Percentiles rank a stretch among this genome's conserved stretches.
These are phyloP conservation scores for Serripes groenlandicus DNA, from an alignment of 2,888 invertebrate species.

Conservation along the genomic window DNA sequence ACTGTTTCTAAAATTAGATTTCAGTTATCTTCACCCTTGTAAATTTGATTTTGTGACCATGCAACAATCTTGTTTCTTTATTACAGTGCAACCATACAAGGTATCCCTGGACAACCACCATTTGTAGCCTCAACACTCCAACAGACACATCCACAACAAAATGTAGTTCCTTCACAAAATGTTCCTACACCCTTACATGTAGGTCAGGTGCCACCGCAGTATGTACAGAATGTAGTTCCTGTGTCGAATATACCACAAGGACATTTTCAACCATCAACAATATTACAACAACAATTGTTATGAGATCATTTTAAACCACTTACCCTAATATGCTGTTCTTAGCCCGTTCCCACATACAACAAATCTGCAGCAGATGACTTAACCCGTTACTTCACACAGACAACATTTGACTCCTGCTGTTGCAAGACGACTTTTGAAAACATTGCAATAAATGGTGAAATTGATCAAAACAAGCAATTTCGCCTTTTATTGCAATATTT, in stretches of 20 bases:
- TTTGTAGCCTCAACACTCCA: slow-evolving; percentile 42
- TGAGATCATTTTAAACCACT: slow-evolving; percentile 26
- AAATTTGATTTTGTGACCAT: background rate
- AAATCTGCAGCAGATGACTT: background rate
- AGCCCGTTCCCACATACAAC: background rate
- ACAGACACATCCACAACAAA: slow-evolving; percentile 55
- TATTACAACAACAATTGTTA: slow-evolving; percentile 60
- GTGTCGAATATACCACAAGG: slow-evolving; percentile 48
- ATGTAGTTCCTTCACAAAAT: slow-evolving; percentile 63
- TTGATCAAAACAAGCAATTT: background rate
- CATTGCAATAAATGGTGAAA: background rate
- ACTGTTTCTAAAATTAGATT: too few relatives aligned
- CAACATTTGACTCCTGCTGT: too few relatives aligned
- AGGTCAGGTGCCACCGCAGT: slow-evolving; percentile 48
- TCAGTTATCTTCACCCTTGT: too few relatives aligned
- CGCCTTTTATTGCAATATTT: background rate
- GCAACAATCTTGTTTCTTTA: background rate
- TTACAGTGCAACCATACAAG: slow-evolving; percentile 53
- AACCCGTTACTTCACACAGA: too few relatives aligned
- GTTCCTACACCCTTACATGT: slow-evolving; percentile 47
- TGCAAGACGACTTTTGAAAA: background rate
- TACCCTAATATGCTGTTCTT: too few relatives aligned
- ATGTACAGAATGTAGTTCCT: slow-evolving; percentile 49
- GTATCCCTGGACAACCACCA: slow-evolving; percentile 36
- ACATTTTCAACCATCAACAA: slow-evolving; percentile 50